Evolutionary conservation across 2,888 invertebrate species (phyloP).

Genomic region (Spodoptera exigua): DNA sequence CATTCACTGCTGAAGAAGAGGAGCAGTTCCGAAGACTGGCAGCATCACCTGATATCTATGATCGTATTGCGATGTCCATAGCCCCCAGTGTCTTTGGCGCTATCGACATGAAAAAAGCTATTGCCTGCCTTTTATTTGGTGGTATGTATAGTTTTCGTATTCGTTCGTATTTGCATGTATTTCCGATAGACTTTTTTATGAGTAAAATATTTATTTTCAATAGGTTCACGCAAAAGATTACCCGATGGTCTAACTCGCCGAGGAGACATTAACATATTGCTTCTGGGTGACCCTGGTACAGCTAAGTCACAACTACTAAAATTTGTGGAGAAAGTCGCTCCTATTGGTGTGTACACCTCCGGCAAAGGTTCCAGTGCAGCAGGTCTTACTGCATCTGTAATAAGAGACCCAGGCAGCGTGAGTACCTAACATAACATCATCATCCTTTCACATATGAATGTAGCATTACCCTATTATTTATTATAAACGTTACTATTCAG

Average conservation of each 20-base stretch:
- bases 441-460: no score
- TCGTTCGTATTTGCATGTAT: not conserved
- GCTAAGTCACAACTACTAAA: slow-evolving; percentile 99
- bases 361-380: slow-evolving; percentile 99
- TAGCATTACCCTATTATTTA: no score
- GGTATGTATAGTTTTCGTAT: slow-evolving; percentile 82
- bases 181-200: no score
- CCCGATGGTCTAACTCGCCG: slow-evolving; percentile 98
- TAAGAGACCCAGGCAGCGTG: slow-evolving; percentile 97
- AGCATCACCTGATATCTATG: slow-evolving; percentile 95
- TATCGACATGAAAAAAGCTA: slow-evolving; percentile 98
- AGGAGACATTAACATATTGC: slow-evolving; percentile 98
- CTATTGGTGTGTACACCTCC: slow-evolving; percentile 98
- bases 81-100: slow-evolving; percentile 99
- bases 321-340: slow-evolving; percentile 98
- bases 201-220: not conserved
- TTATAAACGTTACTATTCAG: no score
- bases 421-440: slow-evolving; percentile 68
- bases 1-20: slow-evolving; percentile 85
- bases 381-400: slow-evolving; percentile 99
- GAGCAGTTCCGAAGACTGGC: slow-evolving; percentile 95
- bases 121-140: slow-evolving; percentile 98
- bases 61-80: slow-evolving; percentile 95
- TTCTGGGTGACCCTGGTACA: slow-evolving; percentile 99
- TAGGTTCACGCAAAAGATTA: slow-evolving; percentile 94